These are phyloP conservation scores for Tachina fera DNA, from an alignment of 2,888 invertebrate species.

Conservation along the genomic window DNA sequence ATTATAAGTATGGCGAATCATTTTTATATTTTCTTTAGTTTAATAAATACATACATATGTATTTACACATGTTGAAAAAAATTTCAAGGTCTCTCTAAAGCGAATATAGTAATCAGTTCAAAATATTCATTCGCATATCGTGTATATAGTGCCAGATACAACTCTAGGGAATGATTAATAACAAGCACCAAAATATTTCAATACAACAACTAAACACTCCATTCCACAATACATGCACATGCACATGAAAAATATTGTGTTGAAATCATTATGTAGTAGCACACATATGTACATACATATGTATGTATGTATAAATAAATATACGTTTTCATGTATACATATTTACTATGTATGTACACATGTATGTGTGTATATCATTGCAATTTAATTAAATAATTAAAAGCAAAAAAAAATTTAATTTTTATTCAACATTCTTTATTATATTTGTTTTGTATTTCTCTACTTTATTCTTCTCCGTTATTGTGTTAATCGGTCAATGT, in stretches of 20 bases:
- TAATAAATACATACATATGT: background rate
- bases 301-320: background rate
- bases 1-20: background rate
- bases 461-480: slow-evolving; percentile 19
- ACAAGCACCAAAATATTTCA: background rate
- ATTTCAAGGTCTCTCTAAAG: slow-evolving; percentile 56
- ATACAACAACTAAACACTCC: background rate
- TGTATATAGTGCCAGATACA: background rate
- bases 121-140: slow-evolving; percentile 24
- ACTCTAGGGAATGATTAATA: slow-evolving; percentile 15
- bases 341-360: background rate
- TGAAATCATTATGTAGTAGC: background rate
- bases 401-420: slow-evolving; percentile 54
- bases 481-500: slow-evolving; percentile 68
- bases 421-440: slow-evolving; percentile 39
- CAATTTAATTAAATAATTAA: background rate
- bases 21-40: background rate
- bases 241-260: background rate
- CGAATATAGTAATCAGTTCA: slow-evolving; percentile 17
- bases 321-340: background rate
- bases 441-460: slow-evolving; percentile 5
- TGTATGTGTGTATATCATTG: background rate
- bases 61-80: slow-evolving; percentile 9
- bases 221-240: background rate
- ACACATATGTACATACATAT: too few species aligned